phyloP scores from a whole-genome alignment of 1,140 invertebrate genomes.

The Drosophila albomicans region DNA sequence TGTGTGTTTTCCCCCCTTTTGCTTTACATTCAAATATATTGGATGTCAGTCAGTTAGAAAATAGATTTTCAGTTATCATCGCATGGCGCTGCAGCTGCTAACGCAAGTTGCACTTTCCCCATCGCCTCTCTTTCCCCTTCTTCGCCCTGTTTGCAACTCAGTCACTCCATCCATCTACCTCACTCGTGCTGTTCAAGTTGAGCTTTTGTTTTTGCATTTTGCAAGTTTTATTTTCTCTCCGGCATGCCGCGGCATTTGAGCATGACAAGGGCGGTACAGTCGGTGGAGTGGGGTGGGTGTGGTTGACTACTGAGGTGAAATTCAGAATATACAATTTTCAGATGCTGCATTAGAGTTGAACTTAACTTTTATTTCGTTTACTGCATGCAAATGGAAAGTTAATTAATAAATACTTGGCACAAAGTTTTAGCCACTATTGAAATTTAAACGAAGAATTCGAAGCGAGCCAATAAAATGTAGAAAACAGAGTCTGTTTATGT shows the following conservation, averaged over 20 bases:
- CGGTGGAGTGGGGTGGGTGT: background rate
- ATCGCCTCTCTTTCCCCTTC: slow-evolving; percentile 1
- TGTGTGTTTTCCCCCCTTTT: background rate
- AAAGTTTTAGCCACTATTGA: background rate
- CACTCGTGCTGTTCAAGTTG: slow-evolving; percentile 12
- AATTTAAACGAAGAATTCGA: too few relatives aligned
- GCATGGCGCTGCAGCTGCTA: slow-evolving; percentile 44
- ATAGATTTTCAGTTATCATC: slow-evolving; percentile 61
- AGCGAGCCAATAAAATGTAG: too few relatives aligned
- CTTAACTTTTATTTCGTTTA: slow-evolving; percentile 36
- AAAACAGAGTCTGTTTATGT: too few relatives aligned
- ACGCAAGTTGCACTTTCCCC: slow-evolving; percentile 26
- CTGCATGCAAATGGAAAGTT: slow-evolving; percentile 31
- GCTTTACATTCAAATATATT: slow-evolving; percentile 48
- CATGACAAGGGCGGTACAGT: background rate
- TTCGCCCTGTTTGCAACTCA: background rate
- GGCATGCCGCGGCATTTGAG: background rate
- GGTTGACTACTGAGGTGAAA: slow-evolving; percentile 5
- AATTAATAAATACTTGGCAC: slow-evolving; percentile 29
- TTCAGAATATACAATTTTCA: slow-evolving; percentile 24
- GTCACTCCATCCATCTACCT: background rate
- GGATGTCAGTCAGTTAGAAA: slow-evolving; percentile 58
- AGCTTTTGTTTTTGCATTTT: slow-evolving; percentile 54
- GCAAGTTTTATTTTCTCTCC: slow-evolving; percentile 37
- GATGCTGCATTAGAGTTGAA: slow-evolving; percentile 34